Evolutionary conservation across 2,888 invertebrate species (phyloP).

Genomic region (Cataglyphis livida): DNA sequence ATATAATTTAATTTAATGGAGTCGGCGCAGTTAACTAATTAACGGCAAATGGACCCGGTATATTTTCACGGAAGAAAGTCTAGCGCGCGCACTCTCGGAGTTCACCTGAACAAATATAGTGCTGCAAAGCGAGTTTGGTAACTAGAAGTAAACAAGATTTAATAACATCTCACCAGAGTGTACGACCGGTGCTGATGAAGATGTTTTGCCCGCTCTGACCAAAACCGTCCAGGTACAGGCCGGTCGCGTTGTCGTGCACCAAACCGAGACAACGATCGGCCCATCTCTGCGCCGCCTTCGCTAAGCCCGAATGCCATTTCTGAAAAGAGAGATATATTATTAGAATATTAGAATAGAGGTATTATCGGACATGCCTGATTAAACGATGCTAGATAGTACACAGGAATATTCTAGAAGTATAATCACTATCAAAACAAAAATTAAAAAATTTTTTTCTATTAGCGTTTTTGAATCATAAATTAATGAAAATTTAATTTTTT

Average conservation of each 20-base stretch:
- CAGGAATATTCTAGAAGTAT: neutral
- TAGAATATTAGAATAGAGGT: too few relatives aligned
- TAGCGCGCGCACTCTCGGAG: neutral
- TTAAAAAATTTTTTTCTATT: neutral
- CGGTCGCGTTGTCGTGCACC: conserved; percentile 89
- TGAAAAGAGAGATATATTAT: conserved; percentile 79
- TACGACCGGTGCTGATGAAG: conserved; percentile 92
- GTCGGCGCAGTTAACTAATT: neutral
- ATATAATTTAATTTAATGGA: conserved; percentile 16
- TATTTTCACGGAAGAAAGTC: conserved; percentile 26
- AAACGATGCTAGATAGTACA: neutral
- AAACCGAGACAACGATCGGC: conserved; percentile 90
- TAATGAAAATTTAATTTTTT: neutral
- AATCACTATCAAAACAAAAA: neutral
- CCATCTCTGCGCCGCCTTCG: conserved; percentile 91
- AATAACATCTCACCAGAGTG: conserved; percentile 89
- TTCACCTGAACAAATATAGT: conserved; percentile 25
- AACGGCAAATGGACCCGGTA: conserved; percentile 22
- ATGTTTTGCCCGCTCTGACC: conserved; percentile 94
- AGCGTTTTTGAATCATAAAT: neutral
- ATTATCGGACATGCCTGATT: neutral
- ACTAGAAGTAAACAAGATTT: conserved; percentile 54
- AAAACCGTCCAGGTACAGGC: conserved; percentile 89
- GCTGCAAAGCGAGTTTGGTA: conserved; percentile 32
- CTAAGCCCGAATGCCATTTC: conserved; percentile 92